These are phyloP conservation scores for Pantherophis vulpinus DNA, from an alignment of 2,797 vertebrate species.

Conservation along the genomic window DNA sequence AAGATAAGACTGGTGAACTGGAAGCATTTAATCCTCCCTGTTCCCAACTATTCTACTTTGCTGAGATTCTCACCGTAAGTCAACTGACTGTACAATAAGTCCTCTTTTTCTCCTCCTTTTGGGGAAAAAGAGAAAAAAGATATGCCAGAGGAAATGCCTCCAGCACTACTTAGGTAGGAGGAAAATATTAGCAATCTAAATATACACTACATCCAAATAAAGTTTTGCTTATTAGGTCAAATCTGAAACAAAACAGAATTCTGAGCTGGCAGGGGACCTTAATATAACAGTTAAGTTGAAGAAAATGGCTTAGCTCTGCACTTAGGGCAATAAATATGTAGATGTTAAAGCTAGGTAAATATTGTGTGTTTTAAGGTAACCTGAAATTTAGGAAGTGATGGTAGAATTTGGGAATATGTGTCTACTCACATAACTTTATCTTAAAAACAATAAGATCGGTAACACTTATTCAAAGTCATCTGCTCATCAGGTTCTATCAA, in stretches of 20 bases:
- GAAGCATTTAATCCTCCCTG: not conserved
- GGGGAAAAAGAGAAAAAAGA: not conserved
- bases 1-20: not conserved
- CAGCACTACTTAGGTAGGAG: not conserved
- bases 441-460: not conserved
- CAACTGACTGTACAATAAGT: not conserved
- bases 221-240: not conserved
- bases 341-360: not conserved
- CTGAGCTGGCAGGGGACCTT: not conserved
- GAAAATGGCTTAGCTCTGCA: not conserved
- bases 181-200: not conserved
- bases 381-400: not conserved
- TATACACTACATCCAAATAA: not conserved
- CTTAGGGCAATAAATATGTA: not conserved
- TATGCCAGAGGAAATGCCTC: not conserved
- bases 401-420: not conserved
- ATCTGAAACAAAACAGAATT: not conserved
- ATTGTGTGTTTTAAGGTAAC: not conserved
- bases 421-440: not conserved
- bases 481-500: not conserved
- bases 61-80: not conserved
- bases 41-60: not conserved
- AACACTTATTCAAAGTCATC: not conserved
- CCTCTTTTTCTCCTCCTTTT: not conserved
- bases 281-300: not conserved